A percentile compares a stretch with the other conserved stretches of the same genome.
phyloP scores from a whole-genome alignment of 2,888 invertebrate genomes.

The Euclidia mi region DNA sequence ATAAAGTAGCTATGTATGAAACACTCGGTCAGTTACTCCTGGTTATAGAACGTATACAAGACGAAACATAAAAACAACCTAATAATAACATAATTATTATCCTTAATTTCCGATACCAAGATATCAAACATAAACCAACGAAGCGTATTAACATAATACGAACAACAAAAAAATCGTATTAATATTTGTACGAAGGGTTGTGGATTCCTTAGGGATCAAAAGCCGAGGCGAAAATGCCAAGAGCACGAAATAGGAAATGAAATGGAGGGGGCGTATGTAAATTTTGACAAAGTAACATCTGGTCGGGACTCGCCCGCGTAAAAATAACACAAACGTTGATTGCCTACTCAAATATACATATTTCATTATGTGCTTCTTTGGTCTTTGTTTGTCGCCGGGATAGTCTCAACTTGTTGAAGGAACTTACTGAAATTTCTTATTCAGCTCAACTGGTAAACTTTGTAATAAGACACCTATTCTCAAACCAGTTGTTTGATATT shows the following conservation, averaged over 20 bases:
- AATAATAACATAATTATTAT: slow-evolving; percentile 11
- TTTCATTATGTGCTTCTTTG: slow-evolving; percentile 47
- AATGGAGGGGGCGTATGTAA: slow-evolving; percentile 53
- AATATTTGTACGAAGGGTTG: slow-evolving; percentile 53
- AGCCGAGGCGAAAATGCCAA: slow-evolving; percentile 32
- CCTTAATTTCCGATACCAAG: slow-evolving; percentile 18
- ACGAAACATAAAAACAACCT: too few species aligned
- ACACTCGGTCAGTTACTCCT: too few species aligned
- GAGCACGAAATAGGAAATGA: slow-evolving; percentile 29
- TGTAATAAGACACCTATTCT: too few species aligned
- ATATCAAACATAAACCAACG: slow-evolving; percentile 36
- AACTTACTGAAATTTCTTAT: too few species aligned
- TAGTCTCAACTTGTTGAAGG: slow-evolving; percentile 17
- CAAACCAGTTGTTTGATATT: too few species aligned
- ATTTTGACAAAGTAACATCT: slow-evolving; percentile 60
- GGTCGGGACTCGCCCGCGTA: slow-evolving; percentile 45
- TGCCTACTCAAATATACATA: slow-evolving; percentile 54
- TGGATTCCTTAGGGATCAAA: slow-evolving; percentile 53
- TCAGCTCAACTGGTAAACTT: too few species aligned
- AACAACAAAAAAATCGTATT: slow-evolving; percentile 57
- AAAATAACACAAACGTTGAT: slow-evolving; percentile 54
- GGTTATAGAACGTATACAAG: too few species aligned
- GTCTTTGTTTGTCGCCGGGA: slow-evolving; percentile 34
- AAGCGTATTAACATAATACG: slow-evolving; percentile 54
- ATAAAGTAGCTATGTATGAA: too few species aligned